Conservation (phyloP, 2,113 vertebrate species). For the Cinclus mexicanus region DNA sequence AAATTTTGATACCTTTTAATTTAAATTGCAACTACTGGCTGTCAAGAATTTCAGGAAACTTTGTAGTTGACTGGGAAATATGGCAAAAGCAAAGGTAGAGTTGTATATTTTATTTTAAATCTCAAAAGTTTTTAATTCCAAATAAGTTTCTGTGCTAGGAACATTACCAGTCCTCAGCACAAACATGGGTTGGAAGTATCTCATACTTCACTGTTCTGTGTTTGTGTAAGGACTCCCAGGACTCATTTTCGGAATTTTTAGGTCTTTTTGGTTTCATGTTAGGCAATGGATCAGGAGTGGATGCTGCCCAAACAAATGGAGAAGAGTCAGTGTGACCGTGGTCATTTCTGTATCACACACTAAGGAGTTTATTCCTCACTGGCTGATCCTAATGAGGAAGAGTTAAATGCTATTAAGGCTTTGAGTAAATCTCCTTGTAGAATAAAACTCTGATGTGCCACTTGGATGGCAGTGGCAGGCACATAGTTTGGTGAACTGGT, state of each 20-base stretch:
- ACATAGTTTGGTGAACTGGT: accelerated
- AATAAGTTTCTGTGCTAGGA: background rate
- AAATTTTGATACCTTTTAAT: background rate
- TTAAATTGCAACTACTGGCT: background rate
- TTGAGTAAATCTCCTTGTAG: background rate
- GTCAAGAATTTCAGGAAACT: background rate
- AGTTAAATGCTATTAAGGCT: background rate
- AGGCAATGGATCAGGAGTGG: background rate
- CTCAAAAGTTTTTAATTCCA: background rate
- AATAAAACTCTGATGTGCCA: background rate
- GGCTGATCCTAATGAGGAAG: background rate
- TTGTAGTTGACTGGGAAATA: background rate
- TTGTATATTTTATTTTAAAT: background rate
- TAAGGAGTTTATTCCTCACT: background rate
- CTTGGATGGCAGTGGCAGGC: background rate
- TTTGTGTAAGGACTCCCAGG: background rate
- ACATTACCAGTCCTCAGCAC: background rate
- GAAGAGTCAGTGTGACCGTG: background rate
- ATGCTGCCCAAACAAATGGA: background rate
- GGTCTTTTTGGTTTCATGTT: background rate
- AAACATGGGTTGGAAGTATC: background rate
- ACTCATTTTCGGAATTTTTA: background rate
- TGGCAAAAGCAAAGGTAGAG: background rate
- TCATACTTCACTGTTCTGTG: background rate
- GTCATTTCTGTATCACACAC: background rate